phyloP scores from a whole-genome alignment of 2,113 vertebrate species.

The Apteryx owenii region DNA sequence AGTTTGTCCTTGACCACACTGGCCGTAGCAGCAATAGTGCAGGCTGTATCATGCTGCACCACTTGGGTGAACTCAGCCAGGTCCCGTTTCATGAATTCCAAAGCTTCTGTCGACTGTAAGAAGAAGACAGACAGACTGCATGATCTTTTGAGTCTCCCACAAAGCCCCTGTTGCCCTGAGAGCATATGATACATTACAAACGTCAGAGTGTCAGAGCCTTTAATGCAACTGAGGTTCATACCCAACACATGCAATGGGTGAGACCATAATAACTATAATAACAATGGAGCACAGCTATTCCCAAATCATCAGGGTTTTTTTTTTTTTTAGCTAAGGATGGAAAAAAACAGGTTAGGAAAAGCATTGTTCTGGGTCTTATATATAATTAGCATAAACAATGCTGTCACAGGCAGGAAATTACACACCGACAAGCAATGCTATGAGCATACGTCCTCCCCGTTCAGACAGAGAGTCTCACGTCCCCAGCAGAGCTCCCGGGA shows the following conservation, averaged over 20 bases:
- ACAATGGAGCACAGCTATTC: fast-evolving
- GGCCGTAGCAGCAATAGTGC: constrained; percentile 95
- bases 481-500: fast-evolving
- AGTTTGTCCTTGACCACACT: constrained; percentile 93
- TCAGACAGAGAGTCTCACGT: fast-evolving
- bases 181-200: fast-evolving
- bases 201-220: fast-evolving
- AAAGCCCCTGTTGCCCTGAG: fast-evolving
- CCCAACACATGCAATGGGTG: fast-evolving
- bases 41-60: constrained; percentile 97
- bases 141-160: fast-evolving
- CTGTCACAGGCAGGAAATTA: background rate
- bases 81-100: constrained; percentile 97
- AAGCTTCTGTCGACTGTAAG: constrained; percentile 90
- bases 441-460: fast-evolving
- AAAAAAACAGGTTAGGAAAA: background rate
- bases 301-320: fast-evolving
- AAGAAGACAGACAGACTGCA: background rate
- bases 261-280: fast-evolving
- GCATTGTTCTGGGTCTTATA: fast-evolving
- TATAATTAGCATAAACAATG: fast-evolving
- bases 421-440: fast-evolving
- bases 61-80: constrained; percentile 94
- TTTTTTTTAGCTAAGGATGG: background rate
- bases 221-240: background rate